phyloP scores from a whole-genome alignment of 2,113 vertebrate genomes.

The Serinus canaria region DNA sequence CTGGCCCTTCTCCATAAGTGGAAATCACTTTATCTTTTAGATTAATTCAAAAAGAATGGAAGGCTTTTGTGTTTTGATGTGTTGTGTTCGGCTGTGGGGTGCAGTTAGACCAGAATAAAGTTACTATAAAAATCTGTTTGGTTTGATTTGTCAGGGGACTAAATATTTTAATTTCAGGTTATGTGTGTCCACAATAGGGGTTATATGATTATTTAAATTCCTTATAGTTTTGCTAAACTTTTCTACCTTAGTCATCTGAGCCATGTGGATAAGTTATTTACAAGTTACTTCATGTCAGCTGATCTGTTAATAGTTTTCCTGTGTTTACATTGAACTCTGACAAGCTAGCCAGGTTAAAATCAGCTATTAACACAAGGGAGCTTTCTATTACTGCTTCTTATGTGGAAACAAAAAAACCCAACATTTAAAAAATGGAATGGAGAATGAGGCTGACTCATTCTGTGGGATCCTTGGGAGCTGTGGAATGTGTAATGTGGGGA shows the following conservation, averaged over 20 bases:
- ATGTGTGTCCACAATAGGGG: accelerated
- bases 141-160: not conserved
- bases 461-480: not conserved
- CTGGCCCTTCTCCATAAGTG: not conserved
- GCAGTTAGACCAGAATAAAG: not conserved
- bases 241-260: not conserved
- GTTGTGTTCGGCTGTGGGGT: not conserved
- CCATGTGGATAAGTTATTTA: not conserved
- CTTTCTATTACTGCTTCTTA: not conserved
- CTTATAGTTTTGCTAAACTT: not conserved
- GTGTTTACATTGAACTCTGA: not conserved
- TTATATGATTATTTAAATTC: not conserved
- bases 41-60: not conserved
- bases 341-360: not conserved
- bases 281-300: not conserved
- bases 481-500: not conserved
- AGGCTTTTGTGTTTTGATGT: not conserved
- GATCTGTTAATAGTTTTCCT: not conserved
- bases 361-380: not conserved
- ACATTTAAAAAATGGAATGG: not conserved
- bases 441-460: not conserved
- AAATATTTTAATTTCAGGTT: not conserved
- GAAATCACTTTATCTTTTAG: not conserved
- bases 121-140: not conserved
- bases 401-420: not conserved